Percentiles rank a stretch among this genome's conserved stretches.
Evolutionary conservation across 2,113 vertebrate genomes (phyloP).

Genomic region (Lipotes vexillifer): DNA sequence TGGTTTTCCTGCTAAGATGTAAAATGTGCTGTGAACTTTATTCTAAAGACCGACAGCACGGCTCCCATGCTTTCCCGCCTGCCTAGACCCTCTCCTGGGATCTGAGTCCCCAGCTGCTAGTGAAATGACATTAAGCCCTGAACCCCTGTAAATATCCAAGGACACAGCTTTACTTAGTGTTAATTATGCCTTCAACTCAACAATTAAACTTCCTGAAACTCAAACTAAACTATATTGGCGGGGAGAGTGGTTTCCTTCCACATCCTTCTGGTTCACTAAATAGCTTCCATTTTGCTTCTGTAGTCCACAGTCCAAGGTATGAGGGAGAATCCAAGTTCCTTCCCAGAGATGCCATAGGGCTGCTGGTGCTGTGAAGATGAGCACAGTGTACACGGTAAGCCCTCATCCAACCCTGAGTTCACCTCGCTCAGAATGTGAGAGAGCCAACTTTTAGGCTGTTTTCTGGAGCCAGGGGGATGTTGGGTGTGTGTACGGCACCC

Average conservation of each 20-base stretch:
- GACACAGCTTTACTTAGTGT: background rate
- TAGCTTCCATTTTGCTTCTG: background rate
- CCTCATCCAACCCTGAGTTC: fast-evolving
- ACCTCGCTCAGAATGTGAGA: background rate
- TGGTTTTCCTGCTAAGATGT: background rate
- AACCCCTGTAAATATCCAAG: background rate
- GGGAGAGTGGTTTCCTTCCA: background rate
- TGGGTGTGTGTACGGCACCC: background rate
- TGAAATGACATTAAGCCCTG: too few relatives aligned
- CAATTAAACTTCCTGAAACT: background rate
- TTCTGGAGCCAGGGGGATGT: fast-evolving
- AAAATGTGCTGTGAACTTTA: fast-evolving
- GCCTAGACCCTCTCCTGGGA: background rate
- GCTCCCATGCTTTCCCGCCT: fast-evolving
- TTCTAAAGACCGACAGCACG: background rate
- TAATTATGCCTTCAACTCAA: background rate
- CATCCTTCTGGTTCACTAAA: background rate
- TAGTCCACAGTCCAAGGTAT: fast-evolving
- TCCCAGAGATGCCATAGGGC: fast-evolving
- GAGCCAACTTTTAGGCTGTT: fast-evolving
- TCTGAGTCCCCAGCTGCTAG: background rate
- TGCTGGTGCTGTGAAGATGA: fast-evolving
- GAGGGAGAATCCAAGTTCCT: background rate
- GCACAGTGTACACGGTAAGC: fast-evolving
- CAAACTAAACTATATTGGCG: fast-evolving